Percentiles rank a stretch among this genome's conserved stretches.
phyloP scores from a whole-genome alignment of 2,888 invertebrate genomes.

The Lasioglossum lativentre region DNA sequence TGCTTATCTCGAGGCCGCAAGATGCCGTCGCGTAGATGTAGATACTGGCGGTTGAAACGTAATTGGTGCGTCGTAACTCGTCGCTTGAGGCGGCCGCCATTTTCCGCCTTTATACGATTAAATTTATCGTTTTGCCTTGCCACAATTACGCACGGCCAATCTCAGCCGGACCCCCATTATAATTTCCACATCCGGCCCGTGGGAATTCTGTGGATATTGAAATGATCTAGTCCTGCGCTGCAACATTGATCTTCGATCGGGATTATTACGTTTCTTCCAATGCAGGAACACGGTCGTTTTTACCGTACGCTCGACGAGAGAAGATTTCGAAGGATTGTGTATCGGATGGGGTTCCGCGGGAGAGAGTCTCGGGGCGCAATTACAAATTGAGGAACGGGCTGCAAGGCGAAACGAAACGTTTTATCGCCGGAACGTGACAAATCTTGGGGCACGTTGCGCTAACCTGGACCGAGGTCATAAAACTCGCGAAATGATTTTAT shows the following conservation, averaged over 20 bases:
- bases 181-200: background rate
- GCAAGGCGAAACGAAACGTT: slow-evolving; percentile 26
- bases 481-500: slow-evolving; percentile 49
- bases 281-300: background rate
- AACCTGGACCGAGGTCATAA: slow-evolving; percentile 40
- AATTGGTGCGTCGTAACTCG: slow-evolving; percentile 13
- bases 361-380: background rate
- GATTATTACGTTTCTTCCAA: background rate
- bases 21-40: slow-evolving; percentile 6
- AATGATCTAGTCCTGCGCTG: background rate
- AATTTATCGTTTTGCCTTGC: slow-evolving; percentile 20
- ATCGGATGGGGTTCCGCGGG: background rate
- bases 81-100: background rate
- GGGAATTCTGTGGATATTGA: slow-evolving; percentile 1
- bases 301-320: background rate
- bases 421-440: slow-evolving; percentile 52
- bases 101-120: slow-evolving; percentile 5
- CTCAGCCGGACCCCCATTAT: background rate
- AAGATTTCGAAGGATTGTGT: background rate
- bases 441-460: slow-evolving; percentile 36
- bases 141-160: slow-evolving; percentile 28
- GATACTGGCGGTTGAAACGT: slow-evolving; percentile 9
- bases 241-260: background rate
- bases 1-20: background rate
- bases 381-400: slow-evolving; percentile 37